A percentile compares a stretch with the other conserved stretches of the same genome.
These are phyloP conservation scores for Nibea coibor DNA, from an alignment of 2,113 vertebrate genomes.

Conservation along the genomic window DNA sequence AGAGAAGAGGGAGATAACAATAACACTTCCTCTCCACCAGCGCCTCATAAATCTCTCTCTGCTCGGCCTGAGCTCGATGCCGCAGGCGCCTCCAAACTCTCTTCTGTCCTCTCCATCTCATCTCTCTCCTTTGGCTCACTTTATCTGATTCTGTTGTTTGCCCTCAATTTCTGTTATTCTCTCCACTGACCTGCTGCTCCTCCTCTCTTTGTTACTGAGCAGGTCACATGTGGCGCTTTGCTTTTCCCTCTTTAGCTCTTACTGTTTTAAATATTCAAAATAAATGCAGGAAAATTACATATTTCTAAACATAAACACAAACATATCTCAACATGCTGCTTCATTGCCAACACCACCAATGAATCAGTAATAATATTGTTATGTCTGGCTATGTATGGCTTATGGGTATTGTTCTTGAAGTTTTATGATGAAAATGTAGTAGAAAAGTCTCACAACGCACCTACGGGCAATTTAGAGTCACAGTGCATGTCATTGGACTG, in stretches of 20 bases:
- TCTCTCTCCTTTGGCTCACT: neutral
- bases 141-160: neutral
- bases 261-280: neutral
- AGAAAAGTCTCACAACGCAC: neutral
- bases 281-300: neutral
- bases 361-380: neutral
- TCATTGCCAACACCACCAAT: neutral
- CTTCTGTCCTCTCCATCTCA: constrained; percentile 12
- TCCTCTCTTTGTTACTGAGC: neutral
- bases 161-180: constrained; percentile 9
- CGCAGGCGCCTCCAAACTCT: constrained; percentile 22
- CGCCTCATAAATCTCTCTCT: constrained; percentile 56
- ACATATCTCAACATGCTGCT: neutral
- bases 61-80: constrained; percentile 27
- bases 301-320: neutral
- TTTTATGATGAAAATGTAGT: neutral
- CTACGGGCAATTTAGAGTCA: too few relatives aligned
- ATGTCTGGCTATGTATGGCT: neutral
- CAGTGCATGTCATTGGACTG: too few relatives aligned
- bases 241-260: neutral
- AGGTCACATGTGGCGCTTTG: neutral
- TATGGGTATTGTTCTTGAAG: neutral
- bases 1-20: constrained; percentile 40
- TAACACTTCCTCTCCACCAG: constrained; percentile 30
- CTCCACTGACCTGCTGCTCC: neutral